Evolutionary conservation across 2,888 invertebrate species (phyloP).

Genomic region (Polyommatus iphigenia): DNA sequence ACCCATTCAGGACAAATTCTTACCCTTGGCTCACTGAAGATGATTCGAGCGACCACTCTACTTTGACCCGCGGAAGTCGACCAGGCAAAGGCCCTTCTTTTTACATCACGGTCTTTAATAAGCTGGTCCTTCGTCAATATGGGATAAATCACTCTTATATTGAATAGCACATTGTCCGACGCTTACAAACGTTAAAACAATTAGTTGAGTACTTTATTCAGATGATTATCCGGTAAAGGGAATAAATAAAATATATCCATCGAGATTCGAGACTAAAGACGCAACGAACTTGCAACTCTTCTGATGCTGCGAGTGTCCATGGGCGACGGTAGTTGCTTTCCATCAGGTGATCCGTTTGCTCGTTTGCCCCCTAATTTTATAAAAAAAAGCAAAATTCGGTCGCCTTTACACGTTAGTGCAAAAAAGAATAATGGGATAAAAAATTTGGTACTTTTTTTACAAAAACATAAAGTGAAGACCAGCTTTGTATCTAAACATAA

Average conservation of each 20-base stretch:
- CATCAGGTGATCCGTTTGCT: too few species aligned
- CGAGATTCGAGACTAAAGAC: background rate
- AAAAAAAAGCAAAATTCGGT: background rate
- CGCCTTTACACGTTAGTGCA: too few species aligned
- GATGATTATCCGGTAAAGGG: background rate
- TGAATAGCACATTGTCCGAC: conserved; percentile 4
- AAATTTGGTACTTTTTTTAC: too few species aligned
- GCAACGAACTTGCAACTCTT: too few species aligned
- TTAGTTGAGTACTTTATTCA: background rate
- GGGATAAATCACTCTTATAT: conserved; percentile 17
- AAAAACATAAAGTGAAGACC: background rate
- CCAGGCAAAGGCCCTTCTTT: background rate
- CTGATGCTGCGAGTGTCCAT: too few species aligned
- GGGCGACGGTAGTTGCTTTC: too few species aligned
- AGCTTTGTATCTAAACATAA: background rate
- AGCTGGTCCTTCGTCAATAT: conserved; percentile 1
- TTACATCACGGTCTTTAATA: background rate
- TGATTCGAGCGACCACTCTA: background rate
- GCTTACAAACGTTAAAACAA: conserved; percentile 26
- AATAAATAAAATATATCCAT: too few species aligned
- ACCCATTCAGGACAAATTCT: background rate
- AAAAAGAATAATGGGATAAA: too few species aligned
- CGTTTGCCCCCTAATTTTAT: too few species aligned
- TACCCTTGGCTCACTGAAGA: conserved; percentile 18
- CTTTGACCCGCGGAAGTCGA: background rate